These are phyloP conservation scores for Trididemnum nubilum DNA, from an alignment of 23 tunicate species.

Conservation along the genomic window DNA sequence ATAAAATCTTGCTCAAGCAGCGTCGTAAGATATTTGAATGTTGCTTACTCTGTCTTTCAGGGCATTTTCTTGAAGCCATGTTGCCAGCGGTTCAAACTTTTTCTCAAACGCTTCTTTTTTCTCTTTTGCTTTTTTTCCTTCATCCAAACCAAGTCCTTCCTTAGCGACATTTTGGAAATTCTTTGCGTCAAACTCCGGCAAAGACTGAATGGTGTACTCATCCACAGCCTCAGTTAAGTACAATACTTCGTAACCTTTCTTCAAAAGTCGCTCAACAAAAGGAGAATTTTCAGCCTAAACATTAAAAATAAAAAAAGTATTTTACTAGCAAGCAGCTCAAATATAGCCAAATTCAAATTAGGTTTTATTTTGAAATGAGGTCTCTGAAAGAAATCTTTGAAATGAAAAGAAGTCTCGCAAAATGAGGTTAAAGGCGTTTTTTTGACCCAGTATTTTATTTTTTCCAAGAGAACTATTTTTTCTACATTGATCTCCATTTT, in stretches of 20 bases:
- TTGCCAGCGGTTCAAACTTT: slow-evolving; percentile 79
- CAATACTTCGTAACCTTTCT: slow-evolving; percentile 94
- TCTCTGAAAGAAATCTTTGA: too few species aligned
- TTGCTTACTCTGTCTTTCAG: slow-evolving; percentile 68
- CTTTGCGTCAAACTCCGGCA: slow-evolving; percentile 98
- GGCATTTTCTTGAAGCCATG: slow-evolving; percentile 88
- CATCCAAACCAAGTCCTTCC: slow-evolving; percentile 94
- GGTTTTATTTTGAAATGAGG: too few species aligned
- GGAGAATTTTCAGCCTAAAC: slow-evolving; percentile 90
- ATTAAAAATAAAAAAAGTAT: background rate
- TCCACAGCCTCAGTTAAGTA: slow-evolving; percentile 96
- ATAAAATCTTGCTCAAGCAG: too few species aligned
- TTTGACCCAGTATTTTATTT: too few species aligned
- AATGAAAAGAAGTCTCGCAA: too few species aligned
- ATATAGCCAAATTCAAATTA: background rate
- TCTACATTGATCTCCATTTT: too few species aligned
- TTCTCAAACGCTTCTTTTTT: slow-evolving; percentile 85
- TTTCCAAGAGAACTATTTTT: too few species aligned
- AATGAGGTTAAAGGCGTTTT: too few species aligned
- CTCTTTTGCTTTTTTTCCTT: slow-evolving; percentile 94
- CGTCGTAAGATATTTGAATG: too few species aligned
- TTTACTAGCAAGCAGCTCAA: too few species aligned
- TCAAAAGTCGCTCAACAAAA: slow-evolving; percentile 87
- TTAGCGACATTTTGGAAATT: slow-evolving; percentile 97
- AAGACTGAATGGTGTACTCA: slow-evolving; percentile 97